Conservation (phyloP, 1,140 invertebrate species). For the Brachionus rubens region DNA sequence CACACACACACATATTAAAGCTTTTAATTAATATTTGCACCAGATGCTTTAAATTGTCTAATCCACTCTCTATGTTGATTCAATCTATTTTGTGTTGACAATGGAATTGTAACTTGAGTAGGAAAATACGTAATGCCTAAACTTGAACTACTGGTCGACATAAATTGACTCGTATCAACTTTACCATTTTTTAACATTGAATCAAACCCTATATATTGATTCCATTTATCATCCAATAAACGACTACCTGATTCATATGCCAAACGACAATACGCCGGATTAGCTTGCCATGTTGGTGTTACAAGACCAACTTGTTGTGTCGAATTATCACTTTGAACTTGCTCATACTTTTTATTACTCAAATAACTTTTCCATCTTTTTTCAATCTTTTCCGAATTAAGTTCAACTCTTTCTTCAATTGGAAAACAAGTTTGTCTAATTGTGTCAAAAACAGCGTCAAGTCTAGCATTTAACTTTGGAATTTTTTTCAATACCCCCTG, state of each 20-base stretch:
- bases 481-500: conserved; percentile 16
- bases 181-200: conserved; percentile 18
- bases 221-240: conserved; percentile 33
- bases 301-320: background rate
- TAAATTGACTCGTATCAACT: conserved; percentile 34
- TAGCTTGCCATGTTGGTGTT: background rate
- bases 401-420: background rate
- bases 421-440: background rate
- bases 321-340: background rate
- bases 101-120: conserved; percentile 3
- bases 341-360: conserved; percentile 16
- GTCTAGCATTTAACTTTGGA: background rate
- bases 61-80: conserved; percentile 44
- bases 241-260: conserved; percentile 15
- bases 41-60: conserved; percentile 38
- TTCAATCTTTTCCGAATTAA: conserved; percentile 6
- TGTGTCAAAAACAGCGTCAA: background rate
- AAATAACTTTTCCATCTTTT: conserved; percentile 36
- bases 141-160: background rate
- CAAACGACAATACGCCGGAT: background rate
- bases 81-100: conserved; percentile 13
- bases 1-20: background rate
- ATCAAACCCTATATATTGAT: conserved; percentile 31
- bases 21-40: conserved; percentile 22
- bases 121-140: background rate